Conservation (phyloP, 2,113 vertebrate genomes). For the Ifrita kowaldi region DNA sequence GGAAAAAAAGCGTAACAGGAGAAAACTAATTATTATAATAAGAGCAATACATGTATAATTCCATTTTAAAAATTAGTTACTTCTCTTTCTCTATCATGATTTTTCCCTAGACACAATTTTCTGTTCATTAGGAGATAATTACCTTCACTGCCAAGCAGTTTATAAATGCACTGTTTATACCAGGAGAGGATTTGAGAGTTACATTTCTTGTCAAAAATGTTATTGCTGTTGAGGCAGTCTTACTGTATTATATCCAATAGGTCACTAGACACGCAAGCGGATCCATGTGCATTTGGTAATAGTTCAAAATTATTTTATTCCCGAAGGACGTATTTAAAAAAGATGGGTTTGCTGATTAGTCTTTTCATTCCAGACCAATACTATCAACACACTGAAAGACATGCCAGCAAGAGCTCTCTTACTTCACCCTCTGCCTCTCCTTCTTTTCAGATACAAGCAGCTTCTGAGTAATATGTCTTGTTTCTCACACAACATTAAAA, state of each 20-base stretch:
- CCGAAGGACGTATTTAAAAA: not conserved
- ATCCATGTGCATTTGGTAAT: not conserved
- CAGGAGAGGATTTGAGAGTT: not conserved
- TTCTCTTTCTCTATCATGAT: constrained; percentile 29
- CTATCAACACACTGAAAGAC: not conserved
- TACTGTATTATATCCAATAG: not conserved
- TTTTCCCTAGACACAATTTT: constrained; percentile 44
- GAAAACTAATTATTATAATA: constrained; percentile 67
- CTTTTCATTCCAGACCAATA: not conserved
- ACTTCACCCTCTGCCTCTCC: not conserved
- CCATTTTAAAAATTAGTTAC: constrained; percentile 36
- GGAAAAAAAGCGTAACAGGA: not conserved
- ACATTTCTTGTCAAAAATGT: constrained; percentile 31
- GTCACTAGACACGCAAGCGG: not conserved
- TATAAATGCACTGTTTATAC: constrained; percentile 50
- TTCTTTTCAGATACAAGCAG: not conserved
- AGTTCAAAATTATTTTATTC: not conserved
- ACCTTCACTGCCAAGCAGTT: constrained; percentile 50
- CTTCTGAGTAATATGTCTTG: not conserved
- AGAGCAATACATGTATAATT: constrained; percentile 51
- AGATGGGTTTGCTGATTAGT: not conserved
- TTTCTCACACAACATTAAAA: not conserved
- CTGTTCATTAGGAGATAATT: constrained; percentile 68
- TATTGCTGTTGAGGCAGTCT: not conserved
- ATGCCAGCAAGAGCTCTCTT: not conserved